phyloP scores from a whole-genome alignment of 2,888 invertebrate genomes.

The Seladonia tumulorum region DNA sequence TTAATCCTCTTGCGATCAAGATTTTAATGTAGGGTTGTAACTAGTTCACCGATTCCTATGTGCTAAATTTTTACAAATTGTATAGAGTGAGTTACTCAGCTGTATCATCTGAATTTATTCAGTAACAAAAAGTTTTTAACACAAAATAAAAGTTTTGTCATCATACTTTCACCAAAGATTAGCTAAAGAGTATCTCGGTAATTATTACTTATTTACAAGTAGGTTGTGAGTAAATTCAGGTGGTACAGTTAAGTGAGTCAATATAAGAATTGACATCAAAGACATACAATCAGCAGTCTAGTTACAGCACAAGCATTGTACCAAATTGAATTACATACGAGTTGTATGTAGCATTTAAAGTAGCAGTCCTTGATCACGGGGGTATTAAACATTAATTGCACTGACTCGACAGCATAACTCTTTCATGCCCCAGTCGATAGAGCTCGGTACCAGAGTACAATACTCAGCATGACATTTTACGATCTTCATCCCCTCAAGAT shows the following conservation, averaged over 20 bases:
- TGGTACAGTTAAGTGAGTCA: not conserved
- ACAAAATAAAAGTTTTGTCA: no score
- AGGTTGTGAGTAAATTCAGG: not conserved
- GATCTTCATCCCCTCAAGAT: not conserved
- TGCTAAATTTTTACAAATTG: not conserved
- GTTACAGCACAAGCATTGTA: not conserved
- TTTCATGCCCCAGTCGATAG: constrained; percentile 41
- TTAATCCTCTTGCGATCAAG: constrained; percentile 42
- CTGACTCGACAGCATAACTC: constrained; percentile 21
- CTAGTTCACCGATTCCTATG: not conserved
- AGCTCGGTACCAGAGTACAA: constrained; percentile 19
- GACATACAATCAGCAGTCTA: not conserved
- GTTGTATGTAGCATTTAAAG: constrained; percentile 8
- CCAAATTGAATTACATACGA: not conserved
- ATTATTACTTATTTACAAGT: not conserved
- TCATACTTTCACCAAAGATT: no score
- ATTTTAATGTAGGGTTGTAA: not conserved
- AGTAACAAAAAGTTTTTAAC: no score
- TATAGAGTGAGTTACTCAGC: not conserved
- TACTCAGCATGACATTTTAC: not conserved
- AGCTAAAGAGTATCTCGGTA: no score
- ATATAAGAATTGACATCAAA: not conserved
- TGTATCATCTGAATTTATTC: not conserved
- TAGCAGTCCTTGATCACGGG: constrained; percentile 32
- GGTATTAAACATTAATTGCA: constrained; percentile 14